Conservation (phyloP, 92 coral and sea anemone species). For the Palythoa grandiflora region DNA sequence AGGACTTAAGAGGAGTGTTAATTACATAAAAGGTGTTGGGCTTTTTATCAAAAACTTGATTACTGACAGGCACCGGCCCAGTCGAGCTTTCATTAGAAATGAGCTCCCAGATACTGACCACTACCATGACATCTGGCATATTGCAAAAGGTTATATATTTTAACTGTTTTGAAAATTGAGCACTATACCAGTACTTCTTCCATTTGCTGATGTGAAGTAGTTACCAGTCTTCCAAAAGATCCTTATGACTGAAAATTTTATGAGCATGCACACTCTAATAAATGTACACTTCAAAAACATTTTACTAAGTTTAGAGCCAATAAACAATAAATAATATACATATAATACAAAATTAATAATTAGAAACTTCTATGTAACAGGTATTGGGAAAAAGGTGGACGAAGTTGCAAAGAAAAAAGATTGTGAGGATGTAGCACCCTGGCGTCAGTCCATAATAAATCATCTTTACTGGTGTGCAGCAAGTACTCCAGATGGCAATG, state of each 20-base stretch:
- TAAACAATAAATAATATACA: too few relatives aligned
- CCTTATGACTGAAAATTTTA: not conserved
- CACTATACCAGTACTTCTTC: not conserved
- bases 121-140: constrained; percentile 21
- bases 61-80: constrained; percentile 42
- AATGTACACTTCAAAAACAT: not conserved
- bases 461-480: too few relatives aligned
- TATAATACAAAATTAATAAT: too few relatives aligned
- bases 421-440: too few relatives aligned
- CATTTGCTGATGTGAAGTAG: not conserved
- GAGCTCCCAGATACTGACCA: constrained; percentile 37
- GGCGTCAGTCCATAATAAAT: too few relatives aligned
- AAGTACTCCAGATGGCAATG: too few relatives aligned
- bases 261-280: not conserved
- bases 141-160: constrained; percentile 37
- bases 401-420: too few relatives aligned
- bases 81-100: constrained; percentile 32
- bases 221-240: not conserved
- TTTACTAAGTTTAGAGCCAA: not conserved
- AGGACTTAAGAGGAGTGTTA: too few relatives aligned
- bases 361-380: too few relatives aligned
- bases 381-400: too few relatives aligned
- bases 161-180: not conserved
- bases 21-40: not conserved
- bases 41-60: constrained; percentile 24